phyloP scores from a whole-genome alignment of 2,113 vertebrate species.

The Plestiodon gilberti region DNA sequence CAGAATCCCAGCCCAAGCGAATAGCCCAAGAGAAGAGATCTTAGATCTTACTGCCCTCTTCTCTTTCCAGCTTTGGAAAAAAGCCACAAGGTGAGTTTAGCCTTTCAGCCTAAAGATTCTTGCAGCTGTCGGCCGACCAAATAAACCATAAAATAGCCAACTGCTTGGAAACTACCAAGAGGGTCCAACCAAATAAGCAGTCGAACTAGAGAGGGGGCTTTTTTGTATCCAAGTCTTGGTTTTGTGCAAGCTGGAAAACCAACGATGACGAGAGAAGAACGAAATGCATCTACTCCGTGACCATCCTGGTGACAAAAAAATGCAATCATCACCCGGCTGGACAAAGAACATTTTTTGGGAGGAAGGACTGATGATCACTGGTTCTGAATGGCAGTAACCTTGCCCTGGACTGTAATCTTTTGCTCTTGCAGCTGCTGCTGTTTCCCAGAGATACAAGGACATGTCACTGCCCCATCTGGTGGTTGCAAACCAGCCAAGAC shows the following conservation, averaged over 20 bases:
- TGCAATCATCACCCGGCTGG: not conserved
- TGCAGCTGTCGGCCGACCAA: not conserved
- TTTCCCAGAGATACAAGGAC: not conserved
- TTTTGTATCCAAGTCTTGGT: not conserved
- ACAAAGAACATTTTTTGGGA: not conserved
- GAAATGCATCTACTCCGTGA: not conserved
- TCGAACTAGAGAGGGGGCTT: not conserved
- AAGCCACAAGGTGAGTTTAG: slow-evolving; percentile 40
- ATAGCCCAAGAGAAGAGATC: slow-evolving; percentile 31
- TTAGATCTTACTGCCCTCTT: slow-evolving; percentile 16
- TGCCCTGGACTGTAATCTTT: not conserved
- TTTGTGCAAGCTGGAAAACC: not conserved
- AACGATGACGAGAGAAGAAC: not conserved
- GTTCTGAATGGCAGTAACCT: not conserved
- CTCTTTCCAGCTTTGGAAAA: slow-evolving; percentile 19
- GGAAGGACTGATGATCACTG: not conserved
- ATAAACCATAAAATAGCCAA: not conserved
- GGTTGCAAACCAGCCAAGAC: not conserved
- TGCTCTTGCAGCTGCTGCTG: not conserved
- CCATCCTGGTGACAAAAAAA: rapidly evolving
- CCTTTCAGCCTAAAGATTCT: slow-evolving; percentile 13
- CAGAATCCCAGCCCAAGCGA: slow-evolving; percentile 21
- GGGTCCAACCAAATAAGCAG: not conserved
- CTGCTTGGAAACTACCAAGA: not conserved
- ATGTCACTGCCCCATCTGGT: not conserved